Base-by-base conservation (phyloP, 2,888 invertebrate species). In the Lasioglossum villosulum region DNA sequence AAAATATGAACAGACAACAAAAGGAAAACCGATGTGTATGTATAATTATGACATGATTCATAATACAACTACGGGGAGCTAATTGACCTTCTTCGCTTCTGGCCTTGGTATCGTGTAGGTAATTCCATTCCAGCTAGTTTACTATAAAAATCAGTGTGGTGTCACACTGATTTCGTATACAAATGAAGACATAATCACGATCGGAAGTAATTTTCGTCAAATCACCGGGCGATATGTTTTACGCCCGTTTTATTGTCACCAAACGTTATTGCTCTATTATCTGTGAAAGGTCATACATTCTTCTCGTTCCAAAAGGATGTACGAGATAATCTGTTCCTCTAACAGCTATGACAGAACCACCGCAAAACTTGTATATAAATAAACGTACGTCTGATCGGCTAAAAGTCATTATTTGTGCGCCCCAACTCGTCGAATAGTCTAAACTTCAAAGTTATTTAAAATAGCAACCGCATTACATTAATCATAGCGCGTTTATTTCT, bases 291-390 rank as follows among this genome's bases (percentile, higher is more conserved):
- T 70, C 68, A 42, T 74, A 52, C 37, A 86, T 90, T 90, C 89
- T 89, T 80, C 83, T 86, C 87, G 88, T 88, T 90, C 87, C 91
- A 89, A 90, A 86, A 90, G 91, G 89, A 88, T 91, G 89, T 89
- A 77, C 91, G 78, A 89, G 85, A 85, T 93, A 93, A 92, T 92
- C 63, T 68, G 78, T 72, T 84, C 34, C 68, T 78, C 52, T 78
- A 66, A 79, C 76, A 71, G 39, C 52, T 77, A 75, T 27, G 72
- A 84, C 48, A 80, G 45, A 19, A 75, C 0, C 59, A 70, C 42
- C 12, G 37, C 37, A n/a, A 39, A 30, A 75, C 39, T 75, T 77
- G 27, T 85, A 86, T 84, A 84, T 88, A 81, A 82, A 84, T 77
- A 39, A 71, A 52, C 27, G 66, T 63, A 42, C 27, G 6, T 12